Evolutionary conservation across 2,113 vertebrate genomes (phyloP).

Genomic region (Solea senegalensis): DNA sequence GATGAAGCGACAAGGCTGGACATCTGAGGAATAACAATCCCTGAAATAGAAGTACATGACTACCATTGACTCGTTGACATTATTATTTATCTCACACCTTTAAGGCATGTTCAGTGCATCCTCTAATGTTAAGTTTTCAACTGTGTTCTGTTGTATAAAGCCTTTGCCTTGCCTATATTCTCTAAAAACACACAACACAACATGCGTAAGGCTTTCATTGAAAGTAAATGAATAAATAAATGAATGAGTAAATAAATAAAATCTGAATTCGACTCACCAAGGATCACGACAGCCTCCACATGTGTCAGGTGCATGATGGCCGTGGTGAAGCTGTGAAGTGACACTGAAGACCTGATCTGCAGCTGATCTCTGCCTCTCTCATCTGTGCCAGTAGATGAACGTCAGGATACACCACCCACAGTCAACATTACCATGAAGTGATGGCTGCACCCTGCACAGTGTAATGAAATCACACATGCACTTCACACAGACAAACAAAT

Average conservation of each 20-base stretch:
- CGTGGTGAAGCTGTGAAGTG: conserved; percentile 25
- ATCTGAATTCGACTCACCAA: conserved; percentile 60
- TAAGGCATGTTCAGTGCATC: no score
- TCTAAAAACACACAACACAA: no score
- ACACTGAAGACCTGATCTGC: conserved; percentile 30
- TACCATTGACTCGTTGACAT: not conserved
- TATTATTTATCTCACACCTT: no score
- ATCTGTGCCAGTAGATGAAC: conserved; percentile 3
- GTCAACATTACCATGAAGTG: conserved; percentile 44
- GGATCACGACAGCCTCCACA: conserved; percentile 36
- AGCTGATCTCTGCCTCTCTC: conserved; percentile 18
- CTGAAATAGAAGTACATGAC: conserved; percentile 51
- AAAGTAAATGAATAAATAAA: not conserved
- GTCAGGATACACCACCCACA: conserved; percentile 45
- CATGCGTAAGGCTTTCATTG: not conserved
- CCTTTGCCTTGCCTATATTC: no score
- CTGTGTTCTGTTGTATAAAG: no score
- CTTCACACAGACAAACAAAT: not conserved
- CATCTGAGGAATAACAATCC: conserved; percentile 59
- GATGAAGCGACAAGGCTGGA: conserved; percentile 34
- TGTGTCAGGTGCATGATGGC: conserved; percentile 44
- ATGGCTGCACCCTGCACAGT: conserved; percentile 2
- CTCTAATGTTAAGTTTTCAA: no score
- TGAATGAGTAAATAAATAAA: not conserved
- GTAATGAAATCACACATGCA: conserved; percentile 9